Evolutionary conservation across 2,888 invertebrate genomes (phyloP), one percentile per base, ranked within the genome.

Genomic region (Smittia sp.): DNA sequence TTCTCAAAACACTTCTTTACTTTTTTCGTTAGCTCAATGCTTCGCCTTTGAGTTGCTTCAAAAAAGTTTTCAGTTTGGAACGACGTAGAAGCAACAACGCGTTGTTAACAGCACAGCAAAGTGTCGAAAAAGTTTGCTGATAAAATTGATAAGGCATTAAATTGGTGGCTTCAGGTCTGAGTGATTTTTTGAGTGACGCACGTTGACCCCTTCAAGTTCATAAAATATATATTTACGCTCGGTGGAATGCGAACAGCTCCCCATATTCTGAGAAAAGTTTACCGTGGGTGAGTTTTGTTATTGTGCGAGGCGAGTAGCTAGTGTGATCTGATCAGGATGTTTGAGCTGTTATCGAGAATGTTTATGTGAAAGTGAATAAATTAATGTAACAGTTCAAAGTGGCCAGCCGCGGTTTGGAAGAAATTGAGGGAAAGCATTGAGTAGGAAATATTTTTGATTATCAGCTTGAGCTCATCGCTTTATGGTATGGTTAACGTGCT

Each of bases 1-100:
- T 65, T 65, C 65, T 25, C 7, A 22, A 58, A 18, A 7, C 25
- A 1, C 9, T 62, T 62, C 58, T 58, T 58, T 58, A 9, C 7
- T 58, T 3, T 58, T 20, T 58, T 62, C 62, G 15, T 54, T 18
- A 4, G 15, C 15, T 54, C 54, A 9, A 62, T 11, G 13, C 62
- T 62, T 18, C 11, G 20, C 13, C 58, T 20, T 3, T 24, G 15
- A 65, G 25, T 68, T 41, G 52, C 4, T 22, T 52, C 69, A 69
- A 69, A 69, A 69, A 69, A 54, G 54, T 25, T 54, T 69, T 52
- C 20, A 69, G 20, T 69, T 69, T 69, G 52, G 54, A 69, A 32
- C 69, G 41, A 69, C 69, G 69, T 41, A 69, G 69, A 69, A 25
- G 69, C 27, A 46, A 11, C 22, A 46, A 54, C 54, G 69, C 69